A percentile compares a stretch with the other conserved stretches of the same genome.
phyloP scores from a whole-genome alignment of 2,888 invertebrate species.

The Chymomyza procnemis region DNA sequence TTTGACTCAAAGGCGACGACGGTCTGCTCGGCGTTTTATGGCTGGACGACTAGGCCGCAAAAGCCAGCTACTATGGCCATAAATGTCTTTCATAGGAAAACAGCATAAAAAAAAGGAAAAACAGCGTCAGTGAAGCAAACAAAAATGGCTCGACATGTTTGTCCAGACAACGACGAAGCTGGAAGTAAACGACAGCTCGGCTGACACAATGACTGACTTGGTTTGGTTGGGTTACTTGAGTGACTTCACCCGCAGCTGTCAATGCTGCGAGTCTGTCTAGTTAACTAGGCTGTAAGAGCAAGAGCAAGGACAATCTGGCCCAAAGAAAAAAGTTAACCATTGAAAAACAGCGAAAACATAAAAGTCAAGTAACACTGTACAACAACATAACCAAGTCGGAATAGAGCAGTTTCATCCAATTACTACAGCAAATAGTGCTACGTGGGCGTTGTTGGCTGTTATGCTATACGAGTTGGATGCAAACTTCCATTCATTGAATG shows the following conservation, averaged over 20 bases:
- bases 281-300: neutral
- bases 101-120: neutral
- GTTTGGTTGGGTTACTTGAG: neutral
- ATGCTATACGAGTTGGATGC: too few relatives aligned
- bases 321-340: neutral
- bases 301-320: neutral
- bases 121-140: constrained; percentile 53
- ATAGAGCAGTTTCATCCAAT: neutral
- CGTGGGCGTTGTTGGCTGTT: too few relatives aligned
- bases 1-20: constrained; percentile 1
- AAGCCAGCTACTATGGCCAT: neutral
- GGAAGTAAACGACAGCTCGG: neutral
- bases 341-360: neutral
- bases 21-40: neutral
- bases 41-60: constrained; percentile 26
- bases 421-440: neutral
- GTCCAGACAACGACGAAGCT: constrained; percentile 45
- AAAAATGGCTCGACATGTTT: constrained; percentile 66
- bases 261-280: neutral
- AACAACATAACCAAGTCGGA: neutral
- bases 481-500: too few relatives aligned
- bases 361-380: neutral
- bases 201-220: neutral
- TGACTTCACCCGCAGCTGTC: neutral
- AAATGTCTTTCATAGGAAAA: neutral